Evolutionary conservation across 2,888 invertebrate genomes (phyloP).

Genomic region (Hoplodrina blanda): DNA sequence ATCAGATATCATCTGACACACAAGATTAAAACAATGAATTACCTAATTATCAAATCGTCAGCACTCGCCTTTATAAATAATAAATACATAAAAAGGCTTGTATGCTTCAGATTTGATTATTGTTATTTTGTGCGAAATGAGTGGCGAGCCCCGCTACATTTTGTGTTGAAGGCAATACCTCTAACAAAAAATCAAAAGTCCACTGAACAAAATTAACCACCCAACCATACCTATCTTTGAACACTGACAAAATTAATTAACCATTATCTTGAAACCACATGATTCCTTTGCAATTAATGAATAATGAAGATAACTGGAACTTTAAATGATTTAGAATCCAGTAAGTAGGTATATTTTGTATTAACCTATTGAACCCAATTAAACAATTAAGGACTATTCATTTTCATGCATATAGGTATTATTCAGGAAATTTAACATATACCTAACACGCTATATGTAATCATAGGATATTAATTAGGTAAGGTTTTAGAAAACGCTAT

Average conservation of each 20-base stretch:
- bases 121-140: slow-evolving; percentile 1
- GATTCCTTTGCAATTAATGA: background rate
- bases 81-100: background rate
- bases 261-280: background rate
- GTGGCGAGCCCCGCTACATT: no score
- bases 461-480: background rate
- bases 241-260: background rate
- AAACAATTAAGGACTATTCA: background rate
- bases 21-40: no score
- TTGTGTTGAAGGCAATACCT: background rate
- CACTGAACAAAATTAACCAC: background rate
- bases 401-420: background rate
- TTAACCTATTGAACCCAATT: no score
- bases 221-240: background rate
- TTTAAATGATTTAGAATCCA: slow-evolving; percentile 1
- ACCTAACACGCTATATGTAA: background rate
- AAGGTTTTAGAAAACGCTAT: background rate
- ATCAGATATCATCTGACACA: background rate
- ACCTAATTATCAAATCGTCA: background rate
- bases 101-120: background rate
- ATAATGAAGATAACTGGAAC: background rate
- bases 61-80: background rate
- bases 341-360: background rate
- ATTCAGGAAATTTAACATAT: background rate
- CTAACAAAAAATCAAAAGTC: slow-evolving; percentile 1